Percentiles rank a stretch among this genome's conserved stretches.
Evolutionary conservation across 1,140 invertebrate species (phyloP).

Genomic region (Drosophila busckii): DNA sequence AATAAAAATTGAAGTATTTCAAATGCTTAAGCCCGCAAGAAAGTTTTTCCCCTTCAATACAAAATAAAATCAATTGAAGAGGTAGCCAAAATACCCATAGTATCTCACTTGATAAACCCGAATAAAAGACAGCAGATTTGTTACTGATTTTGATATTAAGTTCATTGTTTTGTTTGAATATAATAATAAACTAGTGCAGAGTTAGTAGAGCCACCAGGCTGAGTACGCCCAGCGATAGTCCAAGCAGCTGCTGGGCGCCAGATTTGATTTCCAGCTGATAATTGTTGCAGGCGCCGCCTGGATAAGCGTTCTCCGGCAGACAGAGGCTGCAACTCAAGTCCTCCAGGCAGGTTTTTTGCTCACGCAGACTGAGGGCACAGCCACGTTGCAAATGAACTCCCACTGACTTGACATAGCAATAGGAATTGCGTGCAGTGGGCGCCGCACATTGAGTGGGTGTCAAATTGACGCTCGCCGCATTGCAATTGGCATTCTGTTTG

Average conservation of each 20-base stretch:
- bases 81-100: neutral
- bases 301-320: slow-evolving; percentile 32
- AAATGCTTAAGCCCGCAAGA: no score
- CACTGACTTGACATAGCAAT: slow-evolving; percentile 57
- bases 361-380: slow-evolving; percentile 40
- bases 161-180: slow-evolving; percentile 14
- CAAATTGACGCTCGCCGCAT: slow-evolving; percentile 12
- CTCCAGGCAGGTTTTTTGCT: slow-evolving; percentile 49
- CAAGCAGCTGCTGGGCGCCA: slow-evolving; percentile 17
- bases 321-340: slow-evolving; percentile 52
- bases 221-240: slow-evolving; percentile 22
- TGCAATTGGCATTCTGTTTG: slow-evolving; percentile 38
- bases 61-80: no score
- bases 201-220: slow-evolving; percentile 17
- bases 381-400: slow-evolving; percentile 32
- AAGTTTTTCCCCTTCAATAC: no score
- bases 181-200: slow-evolving; percentile 6
- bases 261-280: slow-evolving; percentile 39
- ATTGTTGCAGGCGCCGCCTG: slow-evolving; percentile 48
- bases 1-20: no score
- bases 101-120: no score
- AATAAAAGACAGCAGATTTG: neutral
- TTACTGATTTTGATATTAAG: slow-evolving; percentile 5
- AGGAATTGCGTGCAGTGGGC: slow-evolving; percentile 59
- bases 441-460: slow-evolving; percentile 38